Percentiles rank a stretch among this genome's conserved stretches.
Conservation (phyloP, 1,140 invertebrate species). For the Calliphora vicina region DNA sequence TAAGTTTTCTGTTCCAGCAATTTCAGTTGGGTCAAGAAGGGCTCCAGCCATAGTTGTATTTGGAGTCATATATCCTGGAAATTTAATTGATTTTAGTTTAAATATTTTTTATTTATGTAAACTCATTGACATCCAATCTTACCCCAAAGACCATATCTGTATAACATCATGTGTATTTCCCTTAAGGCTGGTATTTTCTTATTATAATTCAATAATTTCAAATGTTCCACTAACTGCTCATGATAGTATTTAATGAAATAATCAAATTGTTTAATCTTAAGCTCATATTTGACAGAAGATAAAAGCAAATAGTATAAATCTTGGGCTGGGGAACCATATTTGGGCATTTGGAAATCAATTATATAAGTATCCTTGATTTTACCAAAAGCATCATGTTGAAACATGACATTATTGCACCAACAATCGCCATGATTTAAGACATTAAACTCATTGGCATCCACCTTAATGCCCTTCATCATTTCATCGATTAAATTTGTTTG, state of each 20-base stretch:
- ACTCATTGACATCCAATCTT: background rate
- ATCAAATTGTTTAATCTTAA: conserved; percentile 53
- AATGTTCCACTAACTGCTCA: conserved; percentile 48
- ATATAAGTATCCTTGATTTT: conserved; percentile 55
- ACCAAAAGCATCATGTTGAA: conserved; percentile 59
- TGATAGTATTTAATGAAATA: conserved; percentile 53
- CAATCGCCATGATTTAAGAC: conserved; percentile 73
- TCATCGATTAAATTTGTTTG: conserved; percentile 41
- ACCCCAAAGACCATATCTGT: conserved; percentile 46
- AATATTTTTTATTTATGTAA: background rate
- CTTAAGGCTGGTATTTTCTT: conserved; percentile 43
- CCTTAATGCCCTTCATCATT: conserved; percentile 25
- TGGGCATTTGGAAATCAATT: conserved; percentile 54
- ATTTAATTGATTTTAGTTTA: background rate
- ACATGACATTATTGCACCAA: conserved; percentile 75
- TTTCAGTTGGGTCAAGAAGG: conserved; percentile 45
- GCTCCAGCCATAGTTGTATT: conserved; percentile 34
- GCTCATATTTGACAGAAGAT: conserved; percentile 50
- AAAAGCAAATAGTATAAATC: conserved; percentile 53
- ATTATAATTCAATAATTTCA: conserved; percentile 47
- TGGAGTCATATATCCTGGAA: conserved; percentile 44
- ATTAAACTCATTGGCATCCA: conserved; percentile 65
- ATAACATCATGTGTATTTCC: conserved; percentile 50
- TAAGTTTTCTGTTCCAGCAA: conserved; percentile 53
- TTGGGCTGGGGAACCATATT: conserved; percentile 45